These are phyloP conservation scores for Trichogramma pretiosum DNA, from an alignment of 1,140 invertebrate species.

Conservation along the genomic window DNA sequence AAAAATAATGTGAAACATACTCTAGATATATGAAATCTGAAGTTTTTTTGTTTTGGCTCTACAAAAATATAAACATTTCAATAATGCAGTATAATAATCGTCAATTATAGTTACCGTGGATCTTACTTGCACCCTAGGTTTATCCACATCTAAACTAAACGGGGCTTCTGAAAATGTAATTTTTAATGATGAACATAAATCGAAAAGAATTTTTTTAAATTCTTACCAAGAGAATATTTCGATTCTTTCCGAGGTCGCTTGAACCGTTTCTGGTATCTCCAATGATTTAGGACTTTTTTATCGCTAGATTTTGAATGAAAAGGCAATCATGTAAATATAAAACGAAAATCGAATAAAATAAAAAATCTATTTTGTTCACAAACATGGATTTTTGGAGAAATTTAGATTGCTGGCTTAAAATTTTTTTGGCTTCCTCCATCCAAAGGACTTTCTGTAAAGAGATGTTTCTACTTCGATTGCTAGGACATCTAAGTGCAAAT, in stretches of 20 bases:
- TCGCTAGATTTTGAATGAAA: slow-evolving; percentile 19
- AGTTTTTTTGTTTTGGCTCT: not conserved
- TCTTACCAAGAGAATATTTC: not conserved
- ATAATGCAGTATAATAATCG: not conserved
- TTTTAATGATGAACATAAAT: not conserved
- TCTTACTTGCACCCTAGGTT: not conserved
- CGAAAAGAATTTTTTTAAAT: not conserved
- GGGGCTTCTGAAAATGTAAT: not conserved
- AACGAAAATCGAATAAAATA: slow-evolving; percentile 8
- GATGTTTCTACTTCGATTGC: too few relatives aligned
- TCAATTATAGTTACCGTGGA: too few relatives aligned
- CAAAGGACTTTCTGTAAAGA: too few relatives aligned
- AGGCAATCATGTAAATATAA: slow-evolving; percentile 26
- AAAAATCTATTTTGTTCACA: not conserved
- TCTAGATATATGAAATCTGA: not conserved
- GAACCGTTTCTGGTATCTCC: not conserved
- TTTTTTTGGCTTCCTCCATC: too few relatives aligned
- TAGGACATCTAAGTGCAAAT: too few relatives aligned
- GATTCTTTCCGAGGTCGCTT: not conserved
- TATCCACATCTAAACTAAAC: not conserved
- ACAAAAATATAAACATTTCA: not conserved
- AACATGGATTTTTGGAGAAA: not conserved
- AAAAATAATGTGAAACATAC: not conserved
- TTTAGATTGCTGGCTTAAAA: too few relatives aligned
- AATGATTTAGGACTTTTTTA: slow-evolving; percentile 21